Conservation (phyloP, 2,797 vertebrate species). For the Hipposideros larvatus region DNA sequence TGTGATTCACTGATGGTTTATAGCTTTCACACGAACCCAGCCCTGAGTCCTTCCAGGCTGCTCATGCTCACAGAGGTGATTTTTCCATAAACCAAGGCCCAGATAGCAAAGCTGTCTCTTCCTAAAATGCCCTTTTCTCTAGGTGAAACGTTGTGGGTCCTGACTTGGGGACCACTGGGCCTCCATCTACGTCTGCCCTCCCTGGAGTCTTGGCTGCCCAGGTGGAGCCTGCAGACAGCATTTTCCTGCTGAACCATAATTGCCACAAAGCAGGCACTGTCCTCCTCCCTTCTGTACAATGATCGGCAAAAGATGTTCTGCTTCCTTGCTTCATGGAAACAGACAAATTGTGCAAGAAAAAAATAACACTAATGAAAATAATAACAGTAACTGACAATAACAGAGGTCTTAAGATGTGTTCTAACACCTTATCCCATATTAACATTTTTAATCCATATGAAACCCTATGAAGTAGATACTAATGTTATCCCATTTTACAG, state of each 20-base stretch:
- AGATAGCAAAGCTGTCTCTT: not conserved
- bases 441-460: conserved; percentile 42
- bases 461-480: not conserved
- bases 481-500: not conserved
- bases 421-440: not conserved
- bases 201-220: not conserved
- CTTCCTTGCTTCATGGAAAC: not conserved
- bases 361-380: not conserved
- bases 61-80: not conserved
- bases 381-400: not conserved
- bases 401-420: not conserved
- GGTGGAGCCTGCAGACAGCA: not conserved
- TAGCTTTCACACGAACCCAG: not conserved
- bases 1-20: not conserved
- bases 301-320: not conserved
- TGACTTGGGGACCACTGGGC: not conserved
- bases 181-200: not conserved
- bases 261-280: not conserved
- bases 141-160: not conserved
- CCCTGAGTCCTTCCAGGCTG: not conserved
- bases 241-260: not conserved
- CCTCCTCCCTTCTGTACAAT: not conserved
- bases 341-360: not conserved
- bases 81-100: not conserved
- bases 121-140: not conserved